These are phyloP conservation scores for Sphenopsis melanotis DNA, from an alignment of 2,797 vertebrate species.

Conservation along the genomic window DNA sequence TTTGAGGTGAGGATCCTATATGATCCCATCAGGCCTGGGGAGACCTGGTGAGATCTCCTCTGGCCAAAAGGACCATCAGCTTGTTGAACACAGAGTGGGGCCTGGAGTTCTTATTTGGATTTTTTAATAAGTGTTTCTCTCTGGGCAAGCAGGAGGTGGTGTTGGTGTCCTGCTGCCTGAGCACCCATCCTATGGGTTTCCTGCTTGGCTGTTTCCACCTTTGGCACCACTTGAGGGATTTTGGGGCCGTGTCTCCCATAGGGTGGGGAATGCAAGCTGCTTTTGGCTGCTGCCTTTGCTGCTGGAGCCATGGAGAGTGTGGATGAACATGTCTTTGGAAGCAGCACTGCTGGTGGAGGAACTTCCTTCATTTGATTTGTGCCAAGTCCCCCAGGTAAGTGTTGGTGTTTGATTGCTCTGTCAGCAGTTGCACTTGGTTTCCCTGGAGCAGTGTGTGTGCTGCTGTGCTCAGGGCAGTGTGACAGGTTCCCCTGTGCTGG, in stretches of 20 bases:
- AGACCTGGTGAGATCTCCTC: neutral
- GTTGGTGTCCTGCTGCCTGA: neutral
- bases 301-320: neutral
- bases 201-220: neutral
- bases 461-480: neutral
- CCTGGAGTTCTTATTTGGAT: neutral
- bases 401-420: neutral
- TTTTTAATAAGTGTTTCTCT: neutral
- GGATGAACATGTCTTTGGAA: neutral
- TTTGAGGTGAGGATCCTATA: neutral
- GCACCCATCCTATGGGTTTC: neutral
- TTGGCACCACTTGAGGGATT: neutral
- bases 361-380: neutral
- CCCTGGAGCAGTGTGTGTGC: neutral
- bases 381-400: neutral
- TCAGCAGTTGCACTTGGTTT: neutral
- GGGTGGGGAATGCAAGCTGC: neutral
- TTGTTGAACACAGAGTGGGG: neutral
- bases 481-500: neutral
- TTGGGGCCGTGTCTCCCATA: neutral
- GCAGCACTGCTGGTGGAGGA: neutral
- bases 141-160: neutral
- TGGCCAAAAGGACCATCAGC: neutral
- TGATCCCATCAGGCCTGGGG: neutral
- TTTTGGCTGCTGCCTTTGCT: neutral